Conservation (phyloP, 2,113 vertebrate genomes). For the Pollachius pollachius region DNA sequence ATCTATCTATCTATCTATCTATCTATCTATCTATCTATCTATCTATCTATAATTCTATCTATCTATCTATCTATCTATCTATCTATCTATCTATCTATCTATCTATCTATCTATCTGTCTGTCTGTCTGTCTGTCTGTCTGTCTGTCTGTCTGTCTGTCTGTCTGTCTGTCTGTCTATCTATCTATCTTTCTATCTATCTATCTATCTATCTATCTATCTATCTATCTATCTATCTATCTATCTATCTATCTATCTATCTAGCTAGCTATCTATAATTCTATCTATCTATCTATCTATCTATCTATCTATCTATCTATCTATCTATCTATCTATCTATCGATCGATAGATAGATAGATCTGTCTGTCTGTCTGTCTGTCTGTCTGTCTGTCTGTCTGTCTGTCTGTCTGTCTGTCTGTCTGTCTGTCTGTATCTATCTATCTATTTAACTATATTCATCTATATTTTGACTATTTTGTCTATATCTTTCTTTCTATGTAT, state of each 20-base stretch:
- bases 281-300: slow-evolving; percentile 12
- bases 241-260: neutral
- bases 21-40: neutral
- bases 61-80: slow-evolving; percentile 41
- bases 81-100: slow-evolving; percentile 27
- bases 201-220: too few relatives aligned
- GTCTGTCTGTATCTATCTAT: too few relatives aligned
- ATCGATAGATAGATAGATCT: neutral
- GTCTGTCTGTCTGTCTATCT: too few relatives aligned
- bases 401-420: too few relatives aligned
- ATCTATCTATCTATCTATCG: slow-evolving; percentile 37
- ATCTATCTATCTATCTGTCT: slow-evolving; percentile 10
- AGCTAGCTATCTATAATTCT: neutral
- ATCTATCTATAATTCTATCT: slow-evolving; percentile 32
- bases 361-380: neutral
- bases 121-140: too few relatives aligned
- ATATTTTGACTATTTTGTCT: too few relatives aligned
- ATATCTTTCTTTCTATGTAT: too few relatives aligned
- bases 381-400: too few relatives aligned
- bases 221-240: too few relatives aligned
- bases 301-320: slow-evolving; percentile 52
- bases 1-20: neutral
- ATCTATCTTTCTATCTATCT: too few relatives aligned
- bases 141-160: too few relatives aligned
- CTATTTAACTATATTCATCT: too few relatives aligned